Evolutionary conservation across 2,888 invertebrate species (phyloP), one percentile per base, ranked within the genome.

Genomic region (Pollenia labialis): DNA sequence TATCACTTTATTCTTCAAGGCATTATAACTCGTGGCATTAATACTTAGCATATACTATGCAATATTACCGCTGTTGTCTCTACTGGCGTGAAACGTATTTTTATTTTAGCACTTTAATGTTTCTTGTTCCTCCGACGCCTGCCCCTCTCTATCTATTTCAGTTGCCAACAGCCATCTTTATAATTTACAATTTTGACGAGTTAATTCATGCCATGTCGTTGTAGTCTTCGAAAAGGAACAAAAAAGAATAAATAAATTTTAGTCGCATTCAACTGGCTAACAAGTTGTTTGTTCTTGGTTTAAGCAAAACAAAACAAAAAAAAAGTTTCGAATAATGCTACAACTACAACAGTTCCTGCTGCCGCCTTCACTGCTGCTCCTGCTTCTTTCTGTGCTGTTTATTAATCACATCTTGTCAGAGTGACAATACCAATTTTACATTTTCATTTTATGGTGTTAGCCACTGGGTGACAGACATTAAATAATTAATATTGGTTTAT

Each of bases 391-490:
- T 62, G 60, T 84, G 66, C 69, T 87, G 85, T 84, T 85, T 82
- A 85, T 87, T 87, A 87, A 87, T 85, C 79, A 88, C 89, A 88
- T 88, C 84, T 85, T 79, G 88, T 85, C 85, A 85, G 81, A 84
- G 89, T 90, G 92, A 91, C 91, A 92, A 91, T 90, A 90, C 90
- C 92, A 92, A 92, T 92, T 92, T 92, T 91, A 89, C 90, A 90
- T 89, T 87, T 85, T 71, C 85, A 77, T 60, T 84, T 87, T 83
- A 90, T 89, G 90, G 93, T 92, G 93, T 92, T 92, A 92, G 93
- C 92, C 92, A 92, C 92, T 90, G 91, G 91, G 92, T 91, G 93
- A 93, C 92, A 91, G 92, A 90, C 92, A 91, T 92, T 93, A 92
- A 92, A 92, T 92, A 92, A 92, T 92, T 93, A 93, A 93, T 91